Evolutionary conservation across 2,888 invertebrate genomes (phyloP).

Genomic region (Calliopum simillimum): DNA sequence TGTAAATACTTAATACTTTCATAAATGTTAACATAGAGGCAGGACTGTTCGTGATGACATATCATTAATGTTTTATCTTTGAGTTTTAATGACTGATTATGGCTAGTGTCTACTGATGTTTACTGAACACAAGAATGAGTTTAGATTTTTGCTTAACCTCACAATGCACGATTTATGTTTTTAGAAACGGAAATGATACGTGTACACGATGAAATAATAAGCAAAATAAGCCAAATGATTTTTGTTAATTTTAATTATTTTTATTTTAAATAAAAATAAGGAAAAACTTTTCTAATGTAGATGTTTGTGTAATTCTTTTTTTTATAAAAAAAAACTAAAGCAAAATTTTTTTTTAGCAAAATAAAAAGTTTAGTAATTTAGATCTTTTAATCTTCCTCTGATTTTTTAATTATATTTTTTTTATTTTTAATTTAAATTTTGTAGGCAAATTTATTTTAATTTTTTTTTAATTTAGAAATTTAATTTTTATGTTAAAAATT

Average conservation of each 20-base stretch:
- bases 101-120: neutral
- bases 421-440: conserved; percentile 24
- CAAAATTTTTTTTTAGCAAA: conserved; percentile 8
- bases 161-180: neutral
- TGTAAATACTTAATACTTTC: too few relatives aligned
- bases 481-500: conserved; percentile 29
- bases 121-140: conserved; percentile 18
- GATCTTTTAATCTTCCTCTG: too few relatives aligned
- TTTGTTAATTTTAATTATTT: too few relatives aligned
- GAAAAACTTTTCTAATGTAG: neutral
- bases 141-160: neutral
- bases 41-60: too few relatives aligned
- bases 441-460: neutral
- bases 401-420: neutral
- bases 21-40: too few relatives aligned
- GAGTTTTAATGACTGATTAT: neutral
- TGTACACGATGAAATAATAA: too few relatives aligned
- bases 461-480: neutral
- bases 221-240: too few relatives aligned
- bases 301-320: neutral
- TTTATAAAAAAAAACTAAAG: neutral
- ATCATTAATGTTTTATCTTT: neutral
- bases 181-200: neutral
- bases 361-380: conserved; percentile 4
- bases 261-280: too few relatives aligned